Conservation (phyloP, 2,888 invertebrate species). For the Meganola albula region DNA sequence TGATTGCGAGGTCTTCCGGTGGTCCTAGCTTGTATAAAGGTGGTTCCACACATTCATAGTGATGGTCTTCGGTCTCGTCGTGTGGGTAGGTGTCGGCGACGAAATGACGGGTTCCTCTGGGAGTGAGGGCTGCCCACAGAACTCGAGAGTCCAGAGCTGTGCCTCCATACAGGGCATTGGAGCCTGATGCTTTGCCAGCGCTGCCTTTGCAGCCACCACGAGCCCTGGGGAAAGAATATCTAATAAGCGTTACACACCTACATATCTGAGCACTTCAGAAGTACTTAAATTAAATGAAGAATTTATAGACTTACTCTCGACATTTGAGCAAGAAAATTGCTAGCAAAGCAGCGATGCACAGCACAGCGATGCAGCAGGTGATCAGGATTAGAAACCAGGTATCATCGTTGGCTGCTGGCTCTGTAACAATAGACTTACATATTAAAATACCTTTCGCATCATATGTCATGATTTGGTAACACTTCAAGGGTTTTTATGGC, state of each 20-base stretch:
- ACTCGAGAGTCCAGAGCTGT: slow-evolving; percentile 82
- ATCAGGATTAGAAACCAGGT: slow-evolving; percentile 90
- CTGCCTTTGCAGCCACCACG: slow-evolving; percentile 75
- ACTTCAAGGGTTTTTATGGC: too few relatives aligned
- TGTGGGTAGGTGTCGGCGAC: slow-evolving; percentile 81
- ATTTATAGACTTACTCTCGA: slow-evolving; percentile 83
- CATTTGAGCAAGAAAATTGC: slow-evolving; percentile 89
- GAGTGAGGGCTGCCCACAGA: slow-evolving; percentile 91
- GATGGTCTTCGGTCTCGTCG: slow-evolving; percentile 81
- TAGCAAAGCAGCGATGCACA: slow-evolving; percentile 86
- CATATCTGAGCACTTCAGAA: too few relatives aligned
- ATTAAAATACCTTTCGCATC: neutral
- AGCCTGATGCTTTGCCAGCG: slow-evolving; percentile 69
- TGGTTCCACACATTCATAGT: slow-evolving; percentile 84
- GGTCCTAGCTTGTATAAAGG: slow-evolving; percentile 71
- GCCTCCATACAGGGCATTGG: slow-evolving; percentile 64
- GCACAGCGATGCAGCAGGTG: slow-evolving; percentile 87
- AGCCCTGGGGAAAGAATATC: slow-evolving; percentile 43
- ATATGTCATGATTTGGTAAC: neutral
- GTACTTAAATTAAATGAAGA: too few relatives aligned
- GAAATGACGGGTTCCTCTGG: slow-evolving; percentile 88
- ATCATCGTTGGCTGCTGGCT: slow-evolving; percentile 81
- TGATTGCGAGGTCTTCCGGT: slow-evolving; percentile 77
- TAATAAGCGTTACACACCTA: neutral
- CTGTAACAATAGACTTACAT: slow-evolving; percentile 31